phyloP scores from a whole-genome alignment of 1,140 invertebrate genomes.

The Elymnias hypermnestra region DNA sequence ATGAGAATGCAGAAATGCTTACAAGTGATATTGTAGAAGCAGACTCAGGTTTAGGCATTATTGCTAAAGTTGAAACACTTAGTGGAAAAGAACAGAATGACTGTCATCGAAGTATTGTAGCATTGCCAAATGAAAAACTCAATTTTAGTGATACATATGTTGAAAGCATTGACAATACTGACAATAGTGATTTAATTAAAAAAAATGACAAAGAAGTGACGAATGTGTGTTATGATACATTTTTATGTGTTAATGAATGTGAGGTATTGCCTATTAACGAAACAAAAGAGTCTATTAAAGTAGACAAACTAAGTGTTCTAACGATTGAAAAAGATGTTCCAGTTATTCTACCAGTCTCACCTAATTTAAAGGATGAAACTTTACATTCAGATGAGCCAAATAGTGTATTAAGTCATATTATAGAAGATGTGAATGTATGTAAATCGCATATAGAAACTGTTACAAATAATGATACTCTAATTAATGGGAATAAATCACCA shows the following conservation, averaged over 20 bases:
- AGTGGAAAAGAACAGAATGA: slow-evolving; percentile 9
- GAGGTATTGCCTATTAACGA: no score
- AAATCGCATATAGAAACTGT: background rate
- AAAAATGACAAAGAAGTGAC: no score
- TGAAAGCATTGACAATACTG: background rate
- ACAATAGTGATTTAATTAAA: background rate
- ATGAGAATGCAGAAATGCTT: slow-evolving; percentile 14
- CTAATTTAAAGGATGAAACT: no score
- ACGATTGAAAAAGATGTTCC: no score
- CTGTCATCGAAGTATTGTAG: slow-evolving; percentile 6
- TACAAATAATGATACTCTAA: no score
- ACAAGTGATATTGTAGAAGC: slow-evolving; percentile 19
- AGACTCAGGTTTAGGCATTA: slow-evolving; percentile 20
- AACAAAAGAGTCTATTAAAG: background rate
- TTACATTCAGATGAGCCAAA: no score
- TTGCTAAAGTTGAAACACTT: slow-evolving; percentile 30
- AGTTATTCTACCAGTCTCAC: no score
- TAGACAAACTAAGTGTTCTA: no score
- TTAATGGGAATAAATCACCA: no score
- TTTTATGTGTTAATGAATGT: no score
- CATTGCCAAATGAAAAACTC: slow-evolving; percentile 3
- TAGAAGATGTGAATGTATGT: background rate
- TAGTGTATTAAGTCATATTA: no score
- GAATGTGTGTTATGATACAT: no score
- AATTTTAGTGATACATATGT: slow-evolving; percentile 1